Evolutionary conservation across 2,113 vertebrate species (phyloP).

Genomic region (Amblyopsis rosae): DNA sequence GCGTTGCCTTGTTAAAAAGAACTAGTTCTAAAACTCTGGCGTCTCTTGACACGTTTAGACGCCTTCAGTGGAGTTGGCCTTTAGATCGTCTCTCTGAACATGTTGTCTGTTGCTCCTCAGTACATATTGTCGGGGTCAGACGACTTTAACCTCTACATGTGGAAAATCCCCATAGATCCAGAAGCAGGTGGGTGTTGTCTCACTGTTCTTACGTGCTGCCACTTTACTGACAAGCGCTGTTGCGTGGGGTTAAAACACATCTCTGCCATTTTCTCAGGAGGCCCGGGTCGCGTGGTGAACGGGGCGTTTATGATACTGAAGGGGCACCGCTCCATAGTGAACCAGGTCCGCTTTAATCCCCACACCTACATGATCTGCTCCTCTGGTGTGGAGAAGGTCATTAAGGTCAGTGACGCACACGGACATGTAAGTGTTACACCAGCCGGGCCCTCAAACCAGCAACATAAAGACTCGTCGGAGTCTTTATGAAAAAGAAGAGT

Average conservation of each 20-base stretch:
- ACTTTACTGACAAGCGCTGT: not conserved
- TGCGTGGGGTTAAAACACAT: not conserved
- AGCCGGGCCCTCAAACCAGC: no score
- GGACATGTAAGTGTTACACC: no score
- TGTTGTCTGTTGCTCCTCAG: conserved; percentile 76
- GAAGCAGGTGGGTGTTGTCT: conserved; percentile 83
- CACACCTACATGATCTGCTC: conserved; percentile 99
- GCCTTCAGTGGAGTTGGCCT: no score
- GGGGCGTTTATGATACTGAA: conserved; percentile 98
- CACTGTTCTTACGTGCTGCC: not conserved
- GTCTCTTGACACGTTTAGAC: no score
- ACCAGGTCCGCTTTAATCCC: conserved; percentile 98
- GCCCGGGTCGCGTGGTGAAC: conserved; percentile 92
- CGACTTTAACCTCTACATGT: conserved; percentile 99
- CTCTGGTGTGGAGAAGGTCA: conserved; percentile 98
- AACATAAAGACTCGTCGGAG: no score
- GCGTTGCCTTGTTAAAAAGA: no score
- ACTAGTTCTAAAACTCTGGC: no score
- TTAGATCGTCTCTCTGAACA: not conserved
- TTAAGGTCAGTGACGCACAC: conserved; percentile 84
- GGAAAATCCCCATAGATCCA: conserved; percentile 95
- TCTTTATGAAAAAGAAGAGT: no score
- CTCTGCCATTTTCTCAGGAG: conserved; percentile 75
- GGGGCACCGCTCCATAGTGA: conserved; percentile 97
- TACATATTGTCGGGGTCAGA: conserved; percentile 98